Evolutionary conservation across 2,113 vertebrate genomes (phyloP).

Genomic region (Promerops cafer): DNA sequence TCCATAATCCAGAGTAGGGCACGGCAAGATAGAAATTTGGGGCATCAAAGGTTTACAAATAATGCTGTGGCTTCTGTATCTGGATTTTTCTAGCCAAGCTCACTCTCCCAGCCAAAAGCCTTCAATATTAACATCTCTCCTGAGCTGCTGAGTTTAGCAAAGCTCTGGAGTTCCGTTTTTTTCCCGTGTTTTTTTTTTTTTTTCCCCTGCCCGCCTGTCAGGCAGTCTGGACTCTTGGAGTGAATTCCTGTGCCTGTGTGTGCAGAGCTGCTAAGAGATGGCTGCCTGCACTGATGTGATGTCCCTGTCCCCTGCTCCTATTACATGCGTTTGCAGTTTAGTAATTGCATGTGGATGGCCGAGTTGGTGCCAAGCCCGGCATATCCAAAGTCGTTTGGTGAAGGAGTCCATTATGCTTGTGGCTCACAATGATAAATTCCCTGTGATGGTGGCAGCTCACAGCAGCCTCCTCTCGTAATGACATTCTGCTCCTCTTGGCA

Average conservation of each 20-base stretch:
- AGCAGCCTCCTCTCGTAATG: conserved; percentile 82
- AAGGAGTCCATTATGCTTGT: conserved; percentile 85
- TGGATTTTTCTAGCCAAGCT: background rate
- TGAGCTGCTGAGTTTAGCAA: background rate
- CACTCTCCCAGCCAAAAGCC: background rate
- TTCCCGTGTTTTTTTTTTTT: background rate
- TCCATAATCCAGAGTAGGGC: background rate
- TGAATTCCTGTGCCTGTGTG: background rate
- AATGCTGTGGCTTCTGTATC: background rate
- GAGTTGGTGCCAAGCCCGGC: conserved; percentile 70
- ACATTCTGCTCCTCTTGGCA: conserved; percentile 92
- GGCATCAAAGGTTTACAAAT: background rate
- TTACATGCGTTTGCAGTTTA: conserved; percentile 38
- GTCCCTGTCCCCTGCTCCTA: conserved; percentile 19
- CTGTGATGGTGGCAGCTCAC: conserved; percentile 77
- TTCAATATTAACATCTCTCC: background rate
- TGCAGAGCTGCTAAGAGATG: background rate
- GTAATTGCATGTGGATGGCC: conserved; percentile 60
- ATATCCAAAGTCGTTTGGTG: conserved; percentile 87
- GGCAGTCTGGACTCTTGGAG: conserved; percentile 57
- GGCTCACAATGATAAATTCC: conserved; percentile 85
- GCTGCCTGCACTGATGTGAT: background rate
- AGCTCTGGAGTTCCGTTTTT: background rate
- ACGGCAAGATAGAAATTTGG: background rate
- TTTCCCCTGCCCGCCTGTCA: background rate